Evolutionary conservation across 2,113 vertebrate species (phyloP), one percentile per base, ranked within the genome.

Genomic region (Semicossyphus pulcher): DNA sequence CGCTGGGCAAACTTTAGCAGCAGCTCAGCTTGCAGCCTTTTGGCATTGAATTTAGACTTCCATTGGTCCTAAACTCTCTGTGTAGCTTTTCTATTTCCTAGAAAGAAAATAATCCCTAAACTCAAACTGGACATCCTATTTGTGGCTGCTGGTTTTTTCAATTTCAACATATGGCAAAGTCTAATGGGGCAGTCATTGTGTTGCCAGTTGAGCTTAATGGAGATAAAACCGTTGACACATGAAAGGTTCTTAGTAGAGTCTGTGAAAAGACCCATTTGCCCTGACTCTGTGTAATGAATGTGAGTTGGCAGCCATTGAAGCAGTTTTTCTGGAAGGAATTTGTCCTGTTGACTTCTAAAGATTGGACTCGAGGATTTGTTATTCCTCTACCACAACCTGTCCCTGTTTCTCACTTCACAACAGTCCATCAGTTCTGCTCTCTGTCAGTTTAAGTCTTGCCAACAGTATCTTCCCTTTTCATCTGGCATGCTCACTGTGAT

Each of bases 381-480:
- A 1, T 37, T 29, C 20, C 47, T n/a, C n/a, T n/a, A n/a, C n/a
- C n/a, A n/a, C n/a, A 53, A 1, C 47, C 49, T 62, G 60, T 49
- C 37, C 15, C 18, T 42, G 39, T 20, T 60, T 34, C 23, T 18
- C 12, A 12, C 15, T 56, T 47, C 31, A 32, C 25, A 63, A 39
- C 4, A 0, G 1, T 3, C 48, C 45, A 41, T 72, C 65, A 21
- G 16, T 66, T 58, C 10, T 42, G 15, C 44, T 66, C 37, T n/a
- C 32, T 45, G 26, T 39, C 41, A 47, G 48, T 65, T 73, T 3
- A 20, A 68, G 28, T 44, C 62, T 52, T 61, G 34, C 63, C 78
- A 72, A 42, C 41, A 20, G 25, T 26, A 49, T 39, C 28, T 70
- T 76, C 63, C 15, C 37, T 69, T 61, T 76, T 48, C 23, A 32